Evolutionary conservation across 2,797 vertebrate species (phyloP), one percentile per base, ranked within the genome.

Genomic region (Liasis olivaceus): DNA sequence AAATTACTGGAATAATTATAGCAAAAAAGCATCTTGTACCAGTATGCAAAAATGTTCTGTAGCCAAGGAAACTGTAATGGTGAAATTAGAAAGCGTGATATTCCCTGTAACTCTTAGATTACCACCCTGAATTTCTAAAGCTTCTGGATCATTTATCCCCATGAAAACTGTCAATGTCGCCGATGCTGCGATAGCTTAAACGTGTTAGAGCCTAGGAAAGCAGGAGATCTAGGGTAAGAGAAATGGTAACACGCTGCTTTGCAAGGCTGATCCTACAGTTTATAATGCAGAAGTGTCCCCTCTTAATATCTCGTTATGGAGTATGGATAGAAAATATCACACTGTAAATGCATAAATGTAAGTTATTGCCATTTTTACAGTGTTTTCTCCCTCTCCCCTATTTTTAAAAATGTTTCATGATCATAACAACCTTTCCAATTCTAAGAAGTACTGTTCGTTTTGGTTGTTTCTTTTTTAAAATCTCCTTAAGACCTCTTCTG

Each of bases 181-280:
- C 90, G 93, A 96, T 93, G 94, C 54, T 69, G 36, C 77, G 92
- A 96, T 92, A 36, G 0, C 64, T 93, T 94, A 94, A 87, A 94
- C 89, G 89, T 89, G 91, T 92, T 93, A 89, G 91, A 77, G 87
- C 87, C 28, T 11, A 59, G 20, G 17, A 87, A 86, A 54, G 96
- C 95, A 51, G 90, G 94, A 94, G 93, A 92, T 58, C 60, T 90
- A 93, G 95, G 47, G 89, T 94, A 96, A 94, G 92, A 94, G 93
- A 87, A 97, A 96, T 95, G 94, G 95, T 96, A 96, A 96, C 93
- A 96, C 97, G 91, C 91, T 95, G 95, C 92, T 94, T 93, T 92
- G 94, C 90, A 62, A 93, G 86, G 95, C 94, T 87, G 51, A 58
- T 54, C 62, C 92, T 93, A 93, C 93, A 93, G 92, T 94, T 94